Evolutionary conservation across 2,888 invertebrate species (phyloP).

Genomic region (Dusona sp.): DNA sequence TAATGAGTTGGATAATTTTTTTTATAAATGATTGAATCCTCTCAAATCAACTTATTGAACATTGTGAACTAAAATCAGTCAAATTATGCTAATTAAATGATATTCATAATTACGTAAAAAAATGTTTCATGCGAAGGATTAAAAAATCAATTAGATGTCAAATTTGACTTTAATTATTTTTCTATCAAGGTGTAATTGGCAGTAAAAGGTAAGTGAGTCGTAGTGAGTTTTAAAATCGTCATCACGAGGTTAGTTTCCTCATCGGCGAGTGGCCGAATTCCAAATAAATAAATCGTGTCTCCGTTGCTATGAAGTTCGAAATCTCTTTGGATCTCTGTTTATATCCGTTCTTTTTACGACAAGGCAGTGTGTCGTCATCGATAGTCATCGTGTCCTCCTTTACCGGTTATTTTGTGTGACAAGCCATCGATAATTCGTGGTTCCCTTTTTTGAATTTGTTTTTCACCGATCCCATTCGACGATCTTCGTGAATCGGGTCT

Average conservation of each 20-base stretch:
- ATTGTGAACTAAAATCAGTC: neutral
- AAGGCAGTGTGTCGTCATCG: constrained; percentile 28
- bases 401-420: constrained; percentile 33
- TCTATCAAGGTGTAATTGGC: neutral
- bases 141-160: neutral
- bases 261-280: neutral
- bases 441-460: constrained; percentile 1
- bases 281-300: constrained; percentile 1
- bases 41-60: neutral
- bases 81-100: neutral
- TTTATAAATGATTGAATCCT: no score
- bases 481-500: neutral
- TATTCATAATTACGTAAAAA: neutral
- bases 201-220: neutral
- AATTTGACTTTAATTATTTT: neutral
- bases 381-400: constrained; percentile 50
- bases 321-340: neutral
- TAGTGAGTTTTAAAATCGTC: neutral
- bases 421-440: constrained; percentile 41
- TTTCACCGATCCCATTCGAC: constrained; percentile 1
- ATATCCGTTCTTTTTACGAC: constrained; percentile 15
- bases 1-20: no score
- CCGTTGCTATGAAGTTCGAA: neutral
- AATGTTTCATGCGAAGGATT: neutral
- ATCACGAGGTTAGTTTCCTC: neutral